A percentile compares a stretch with the other conserved stretches of the same genome.
phyloP scores from a whole-genome alignment of 2,888 invertebrate genomes.

The Caenorhabditis zanzibari region DNA sequence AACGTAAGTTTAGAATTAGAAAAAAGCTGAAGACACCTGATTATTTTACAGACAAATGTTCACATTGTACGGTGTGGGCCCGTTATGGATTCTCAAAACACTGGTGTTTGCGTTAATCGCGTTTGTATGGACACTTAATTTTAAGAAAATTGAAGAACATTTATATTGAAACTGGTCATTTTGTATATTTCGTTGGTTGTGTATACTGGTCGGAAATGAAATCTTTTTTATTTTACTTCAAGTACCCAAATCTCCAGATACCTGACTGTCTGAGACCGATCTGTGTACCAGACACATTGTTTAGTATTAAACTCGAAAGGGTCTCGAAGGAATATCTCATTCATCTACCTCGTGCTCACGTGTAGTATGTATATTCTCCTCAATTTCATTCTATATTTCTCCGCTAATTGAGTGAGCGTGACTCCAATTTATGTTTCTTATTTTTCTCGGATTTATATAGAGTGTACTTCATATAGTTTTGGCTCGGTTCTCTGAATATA shows the following conservation, averaged over 20 bases:
- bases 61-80: constrained; percentile 45
- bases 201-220: constrained; percentile 3
- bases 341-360: neutral
- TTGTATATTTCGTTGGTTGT: neutral
- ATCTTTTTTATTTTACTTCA: neutral
- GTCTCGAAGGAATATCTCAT: neutral
- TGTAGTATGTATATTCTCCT: neutral
- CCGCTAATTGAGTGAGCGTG: constrained; percentile 39
- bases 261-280: neutral
- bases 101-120: constrained; percentile 24
- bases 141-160: constrained; percentile 35
- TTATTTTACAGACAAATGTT: constrained; percentile 47
- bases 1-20: constrained; percentile 61
- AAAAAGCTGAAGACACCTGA: no score
- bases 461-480: neutral
- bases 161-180: constrained; percentile 12
- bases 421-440: neutral
- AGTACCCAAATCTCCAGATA: neutral
- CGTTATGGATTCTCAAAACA: constrained; percentile 54
- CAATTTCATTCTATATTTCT: neutral
- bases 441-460: neutral
- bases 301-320: neutral
- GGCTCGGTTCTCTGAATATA: neutral
- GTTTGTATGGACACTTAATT: constrained; percentile 20
- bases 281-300: neutral